Conservation (phyloP, 2,113 vertebrate species). For the Arizona elegans region DNA sequence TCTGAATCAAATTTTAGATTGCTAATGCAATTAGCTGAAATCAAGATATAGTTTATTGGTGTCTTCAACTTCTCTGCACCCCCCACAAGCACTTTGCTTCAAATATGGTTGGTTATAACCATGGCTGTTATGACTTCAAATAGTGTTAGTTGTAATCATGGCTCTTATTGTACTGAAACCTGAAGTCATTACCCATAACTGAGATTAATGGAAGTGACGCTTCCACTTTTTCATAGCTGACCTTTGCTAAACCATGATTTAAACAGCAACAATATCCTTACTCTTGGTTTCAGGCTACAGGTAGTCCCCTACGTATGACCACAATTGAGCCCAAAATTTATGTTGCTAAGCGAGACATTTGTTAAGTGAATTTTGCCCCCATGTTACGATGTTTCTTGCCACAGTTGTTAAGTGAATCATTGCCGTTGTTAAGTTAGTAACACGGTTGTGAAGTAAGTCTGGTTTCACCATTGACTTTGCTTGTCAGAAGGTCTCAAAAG, state of each 20-base stretch:
- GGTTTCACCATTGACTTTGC: background rate
- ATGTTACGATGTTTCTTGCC: background rate
- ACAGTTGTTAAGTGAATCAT: background rate
- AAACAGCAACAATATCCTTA: background rate
- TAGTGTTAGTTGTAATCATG: no score
- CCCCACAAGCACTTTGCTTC: no score
- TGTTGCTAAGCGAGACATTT: no score
- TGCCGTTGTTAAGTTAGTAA: background rate
- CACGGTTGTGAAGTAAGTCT: background rate
- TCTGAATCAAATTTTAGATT: background rate
- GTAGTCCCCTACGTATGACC: no score
- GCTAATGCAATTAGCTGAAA: background rate
- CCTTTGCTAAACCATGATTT: background rate
- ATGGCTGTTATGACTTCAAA: background rate
- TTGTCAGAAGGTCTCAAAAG: background rate
- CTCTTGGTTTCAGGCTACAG: background rate
- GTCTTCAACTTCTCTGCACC: no score
- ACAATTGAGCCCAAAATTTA: no score
- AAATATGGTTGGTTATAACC: background rate
- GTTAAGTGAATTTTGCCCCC: no score
- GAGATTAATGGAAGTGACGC: background rate
- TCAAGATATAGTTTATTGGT: background rate
- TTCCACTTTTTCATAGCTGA: background rate
- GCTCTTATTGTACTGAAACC: background rate
- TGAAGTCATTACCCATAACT: background rate